Evolutionary conservation across 2,888 invertebrate genomes (phyloP).

Genomic region (Athrips mouffetella): DNA sequence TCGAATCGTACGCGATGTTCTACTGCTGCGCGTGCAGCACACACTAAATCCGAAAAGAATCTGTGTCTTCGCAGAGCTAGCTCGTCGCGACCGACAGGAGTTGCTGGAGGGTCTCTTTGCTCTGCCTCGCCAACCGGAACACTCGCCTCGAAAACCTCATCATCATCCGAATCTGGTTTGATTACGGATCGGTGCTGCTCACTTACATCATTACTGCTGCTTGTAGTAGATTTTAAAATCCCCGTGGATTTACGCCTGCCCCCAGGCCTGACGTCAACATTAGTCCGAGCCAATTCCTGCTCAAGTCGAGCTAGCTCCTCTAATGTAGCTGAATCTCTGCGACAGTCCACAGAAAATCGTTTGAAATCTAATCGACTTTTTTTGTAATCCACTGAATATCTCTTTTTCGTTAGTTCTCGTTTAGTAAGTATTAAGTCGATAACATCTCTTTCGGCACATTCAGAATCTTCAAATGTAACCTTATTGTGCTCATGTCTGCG

Average conservation of each 20-base stretch:
- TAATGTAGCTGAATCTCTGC: conserved; percentile 58
- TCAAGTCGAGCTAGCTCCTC: conserved; percentile 62
- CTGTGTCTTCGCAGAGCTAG: conserved; percentile 86
- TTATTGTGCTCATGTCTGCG: conserved; percentile 33
- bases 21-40: conserved; percentile 84
- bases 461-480: conserved; percentile 39
- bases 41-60: conserved; percentile 87
- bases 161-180: conserved; percentile 64
- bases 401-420: conserved; percentile 53
- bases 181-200: conserved; percentile 42
- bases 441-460: conserved; percentile 44
- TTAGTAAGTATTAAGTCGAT: conserved; percentile 47
- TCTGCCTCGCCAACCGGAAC: conserved; percentile 61
- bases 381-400: conserved; percentile 67
- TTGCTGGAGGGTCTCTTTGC: conserved; percentile 83
- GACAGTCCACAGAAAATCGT: conserved; percentile 65
- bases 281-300: conserved; percentile 61
- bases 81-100: conserved; percentile 88
- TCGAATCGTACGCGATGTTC: conserved; percentile 88
- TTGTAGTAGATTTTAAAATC: conserved; percentile 65
- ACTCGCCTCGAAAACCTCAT: conserved; percentile 81
- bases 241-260: conserved; percentile 67
- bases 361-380: conserved; percentile 62
- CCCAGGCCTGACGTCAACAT: conserved; percentile 55
- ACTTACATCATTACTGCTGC: conserved; percentile 49